Evolutionary conservation across 1,140 invertebrate genomes (phyloP).

Genomic region (Nymphalis io): DNA sequence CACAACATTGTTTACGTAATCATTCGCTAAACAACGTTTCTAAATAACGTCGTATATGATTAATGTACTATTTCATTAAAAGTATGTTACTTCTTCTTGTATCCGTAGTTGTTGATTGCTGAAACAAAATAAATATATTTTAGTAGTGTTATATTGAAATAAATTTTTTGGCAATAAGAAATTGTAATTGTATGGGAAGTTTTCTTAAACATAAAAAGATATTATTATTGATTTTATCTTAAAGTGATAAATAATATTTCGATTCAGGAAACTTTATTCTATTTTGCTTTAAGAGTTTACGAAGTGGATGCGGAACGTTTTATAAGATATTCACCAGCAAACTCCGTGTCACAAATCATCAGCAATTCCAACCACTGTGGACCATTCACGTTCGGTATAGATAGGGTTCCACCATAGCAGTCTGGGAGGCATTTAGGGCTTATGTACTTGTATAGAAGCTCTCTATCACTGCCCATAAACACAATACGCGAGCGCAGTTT

Average conservation of each 20-base stretch:
- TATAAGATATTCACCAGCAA: slow-evolving; percentile 81
- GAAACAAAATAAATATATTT: slow-evolving; percentile 69
- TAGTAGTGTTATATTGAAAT: too few species aligned
- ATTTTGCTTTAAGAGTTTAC: not conserved
- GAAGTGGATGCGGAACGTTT: not conserved
- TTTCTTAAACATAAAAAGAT: too few species aligned
- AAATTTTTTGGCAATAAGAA: too few species aligned
- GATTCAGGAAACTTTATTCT: too few species aligned
- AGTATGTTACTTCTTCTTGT: slow-evolving; percentile 81
- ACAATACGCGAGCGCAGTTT: slow-evolving; percentile 88
- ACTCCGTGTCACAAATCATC: slow-evolving; percentile 86
- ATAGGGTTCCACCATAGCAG: slow-evolving; percentile 88
- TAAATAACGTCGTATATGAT: too few species aligned
- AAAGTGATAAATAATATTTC: too few species aligned
- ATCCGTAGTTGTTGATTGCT: slow-evolving; percentile 89
- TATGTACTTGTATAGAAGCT: slow-evolving; percentile 89
- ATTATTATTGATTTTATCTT: too few species aligned
- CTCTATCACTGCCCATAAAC: slow-evolving; percentile 91
- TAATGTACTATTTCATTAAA: not conserved
- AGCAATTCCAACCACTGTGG: slow-evolving; percentile 87
- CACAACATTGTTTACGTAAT: too few species aligned
- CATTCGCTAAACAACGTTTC: too few species aligned
- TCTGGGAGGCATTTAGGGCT: slow-evolving; percentile 89
- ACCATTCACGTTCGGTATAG: slow-evolving; percentile 84
- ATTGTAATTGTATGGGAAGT: too few species aligned